Evolutionary conservation across 2,113 vertebrate genomes (phyloP).

Genomic region (Ciconia boyciana): DNA sequence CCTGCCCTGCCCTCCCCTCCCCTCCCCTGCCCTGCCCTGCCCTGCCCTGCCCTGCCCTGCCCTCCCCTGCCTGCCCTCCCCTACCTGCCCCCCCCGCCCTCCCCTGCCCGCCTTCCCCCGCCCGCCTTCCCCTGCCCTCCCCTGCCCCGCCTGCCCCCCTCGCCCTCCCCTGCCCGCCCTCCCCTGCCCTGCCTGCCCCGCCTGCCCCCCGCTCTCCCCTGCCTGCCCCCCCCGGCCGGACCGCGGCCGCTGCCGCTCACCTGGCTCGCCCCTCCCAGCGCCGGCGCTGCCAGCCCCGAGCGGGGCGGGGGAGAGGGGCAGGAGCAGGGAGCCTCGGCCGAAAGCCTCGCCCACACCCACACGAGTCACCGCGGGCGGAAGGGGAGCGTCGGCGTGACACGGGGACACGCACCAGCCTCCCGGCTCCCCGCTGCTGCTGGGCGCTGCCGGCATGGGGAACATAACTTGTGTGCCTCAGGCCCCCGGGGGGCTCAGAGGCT

Average conservation of each 20-base stretch:
- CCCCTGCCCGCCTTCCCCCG: too few species aligned
- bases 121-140: neutral
- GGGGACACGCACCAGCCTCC: neutral
- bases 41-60: too few species aligned
- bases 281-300: neutral
- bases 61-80: too few species aligned
- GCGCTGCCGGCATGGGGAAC: slow-evolving; percentile 72
- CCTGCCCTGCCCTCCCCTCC: too few species aligned
- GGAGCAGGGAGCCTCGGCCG: neutral
- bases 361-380: neutral
- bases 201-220: too few species aligned
- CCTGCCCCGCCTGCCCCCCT: too few species aligned
- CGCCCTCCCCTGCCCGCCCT: neutral
- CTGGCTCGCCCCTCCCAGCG: neutral
- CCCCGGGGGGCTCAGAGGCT: slow-evolving; percentile 62
- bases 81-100: too few species aligned
- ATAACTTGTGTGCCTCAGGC: slow-evolving; percentile 72
- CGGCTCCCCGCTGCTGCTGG: neutral
- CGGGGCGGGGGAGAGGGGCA: neutral
- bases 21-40: neutral
- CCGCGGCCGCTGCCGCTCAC: neutral
- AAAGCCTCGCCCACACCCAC: neutral
- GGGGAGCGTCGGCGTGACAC: neutral
- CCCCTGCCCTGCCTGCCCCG: too few species aligned
- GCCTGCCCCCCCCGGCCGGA: neutral